Conservation (phyloP, 2,888 invertebrate species). For the Eutolmus rufibarbis region DNA sequence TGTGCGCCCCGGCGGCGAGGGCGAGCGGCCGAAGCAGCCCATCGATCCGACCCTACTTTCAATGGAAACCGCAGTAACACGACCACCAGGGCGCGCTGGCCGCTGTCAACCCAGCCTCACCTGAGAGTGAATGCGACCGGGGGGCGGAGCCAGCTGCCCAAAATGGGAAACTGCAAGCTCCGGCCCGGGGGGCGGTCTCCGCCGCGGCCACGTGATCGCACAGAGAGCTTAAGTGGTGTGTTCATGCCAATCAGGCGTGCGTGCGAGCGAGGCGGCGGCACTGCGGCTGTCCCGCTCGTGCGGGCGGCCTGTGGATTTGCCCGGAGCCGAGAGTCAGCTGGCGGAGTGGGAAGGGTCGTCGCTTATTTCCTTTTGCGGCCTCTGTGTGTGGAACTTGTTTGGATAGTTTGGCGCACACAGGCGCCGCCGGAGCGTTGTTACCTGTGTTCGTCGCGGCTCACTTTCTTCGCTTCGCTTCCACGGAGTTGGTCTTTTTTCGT, state of each 20-base stretch:
- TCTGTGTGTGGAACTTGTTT: constrained; percentile 19
- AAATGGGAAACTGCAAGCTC: constrained; percentile 12
- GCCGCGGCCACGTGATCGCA: neutral
- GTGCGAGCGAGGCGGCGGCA: neutral
- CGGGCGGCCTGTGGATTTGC: neutral
- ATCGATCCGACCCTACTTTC: constrained; percentile 28
- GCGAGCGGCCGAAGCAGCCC: constrained; percentile 5
- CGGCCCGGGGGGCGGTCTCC: neutral
- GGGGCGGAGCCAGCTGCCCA: neutral
- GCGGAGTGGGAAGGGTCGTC: constrained; percentile 45
- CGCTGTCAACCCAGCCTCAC: neutral
- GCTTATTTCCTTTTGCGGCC: constrained; percentile 24
- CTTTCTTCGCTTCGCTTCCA: neutral
- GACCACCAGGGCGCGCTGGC: neutral
- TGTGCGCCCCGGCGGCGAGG: neutral
- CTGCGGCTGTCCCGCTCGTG: neutral
- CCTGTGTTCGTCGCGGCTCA: neutral
- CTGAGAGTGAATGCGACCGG: neutral
- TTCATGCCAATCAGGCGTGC: neutral
- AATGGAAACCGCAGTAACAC: constrained; percentile 40
- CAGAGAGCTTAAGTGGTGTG: neutral
- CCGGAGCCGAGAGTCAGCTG: constrained; percentile 44
- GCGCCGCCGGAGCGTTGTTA: neutral
- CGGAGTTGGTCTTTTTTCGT: neutral
- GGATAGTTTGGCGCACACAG: constrained; percentile 10